Evolutionary conservation across 2,113 vertebrate species (phyloP).

Genomic region (Chauna torquata): DNA sequence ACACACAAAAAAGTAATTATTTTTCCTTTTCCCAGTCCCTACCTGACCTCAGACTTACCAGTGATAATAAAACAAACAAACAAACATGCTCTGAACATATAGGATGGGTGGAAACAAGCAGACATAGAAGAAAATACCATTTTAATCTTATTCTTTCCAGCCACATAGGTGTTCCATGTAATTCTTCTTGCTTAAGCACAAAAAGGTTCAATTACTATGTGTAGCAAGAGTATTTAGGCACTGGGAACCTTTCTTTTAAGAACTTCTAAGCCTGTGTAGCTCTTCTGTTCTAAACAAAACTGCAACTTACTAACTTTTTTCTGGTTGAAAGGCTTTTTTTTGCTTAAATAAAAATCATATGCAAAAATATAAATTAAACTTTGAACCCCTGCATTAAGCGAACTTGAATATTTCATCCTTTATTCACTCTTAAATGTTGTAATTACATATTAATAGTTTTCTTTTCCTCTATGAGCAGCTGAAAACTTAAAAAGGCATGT

Average conservation of each 20-base stretch:
- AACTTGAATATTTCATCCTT: neutral
- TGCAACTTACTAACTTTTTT: neutral
- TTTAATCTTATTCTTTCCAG: neutral
- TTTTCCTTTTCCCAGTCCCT: neutral
- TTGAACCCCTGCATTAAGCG: neutral
- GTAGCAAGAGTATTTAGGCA: neutral
- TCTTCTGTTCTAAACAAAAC: neutral
- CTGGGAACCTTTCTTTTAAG: neutral
- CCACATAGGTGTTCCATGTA: neutral
- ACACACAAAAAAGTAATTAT: neutral
- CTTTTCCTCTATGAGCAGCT: neutral
- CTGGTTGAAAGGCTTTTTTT: neutral
- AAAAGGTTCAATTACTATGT: neutral
- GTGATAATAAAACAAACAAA: neutral
- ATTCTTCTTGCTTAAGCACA: neutral
- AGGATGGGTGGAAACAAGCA: neutral
- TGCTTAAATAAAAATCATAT: neutral
- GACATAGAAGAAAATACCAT: neutral
- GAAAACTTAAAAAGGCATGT: neutral
- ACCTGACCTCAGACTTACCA: neutral
- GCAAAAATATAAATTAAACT: neutral
- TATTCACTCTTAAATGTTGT: neutral
- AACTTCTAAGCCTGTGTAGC: neutral
- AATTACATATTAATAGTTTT: neutral
- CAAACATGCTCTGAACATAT: neutral